Percentiles rank a stretch among this genome's conserved stretches.
Conservation (phyloP, 2,888 invertebrate genomes). For the Antitype chi region DNA sequence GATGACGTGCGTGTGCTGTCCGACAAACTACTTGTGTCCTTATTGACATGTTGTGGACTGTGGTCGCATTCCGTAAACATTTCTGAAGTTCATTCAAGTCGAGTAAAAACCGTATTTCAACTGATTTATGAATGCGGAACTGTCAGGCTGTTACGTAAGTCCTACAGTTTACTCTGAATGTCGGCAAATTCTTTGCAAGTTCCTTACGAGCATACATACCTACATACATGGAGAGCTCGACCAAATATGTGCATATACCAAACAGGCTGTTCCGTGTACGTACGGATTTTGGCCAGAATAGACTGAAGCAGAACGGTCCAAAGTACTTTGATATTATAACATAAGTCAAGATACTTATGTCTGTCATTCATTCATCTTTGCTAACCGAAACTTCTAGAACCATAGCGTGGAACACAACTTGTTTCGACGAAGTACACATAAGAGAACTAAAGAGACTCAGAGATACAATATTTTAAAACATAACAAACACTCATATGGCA, state of each 20-base stretch:
- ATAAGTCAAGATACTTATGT: neutral
- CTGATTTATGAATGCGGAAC: constrained; percentile 36
- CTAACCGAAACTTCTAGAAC: neutral
- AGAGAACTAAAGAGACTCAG: neutral
- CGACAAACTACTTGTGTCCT: constrained; percentile 9
- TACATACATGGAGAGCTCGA: neutral
- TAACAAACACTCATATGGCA: neutral
- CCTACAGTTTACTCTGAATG: neutral
- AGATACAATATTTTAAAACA: neutral
- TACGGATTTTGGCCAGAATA: neutral
- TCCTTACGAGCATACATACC: neutral
- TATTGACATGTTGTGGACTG: constrained; percentile 9
- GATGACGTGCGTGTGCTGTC: constrained; percentile 25
- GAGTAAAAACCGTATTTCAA: neutral
- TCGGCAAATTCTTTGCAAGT: neutral
- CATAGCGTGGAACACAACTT: neutral
- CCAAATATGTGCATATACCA: too few relatives aligned
- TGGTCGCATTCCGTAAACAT: constrained; percentile 33
- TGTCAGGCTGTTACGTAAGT: neutral
- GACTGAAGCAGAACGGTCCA: neutral
- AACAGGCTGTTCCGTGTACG: too few relatives aligned
- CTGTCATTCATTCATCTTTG: neutral
- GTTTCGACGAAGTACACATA: neutral
- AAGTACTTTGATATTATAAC: too few relatives aligned
- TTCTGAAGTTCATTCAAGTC: constrained; percentile 10